These are phyloP conservation scores for Polyommatus icarus DNA, from an alignment of 2,888 invertebrate species.

Conservation along the genomic window DNA sequence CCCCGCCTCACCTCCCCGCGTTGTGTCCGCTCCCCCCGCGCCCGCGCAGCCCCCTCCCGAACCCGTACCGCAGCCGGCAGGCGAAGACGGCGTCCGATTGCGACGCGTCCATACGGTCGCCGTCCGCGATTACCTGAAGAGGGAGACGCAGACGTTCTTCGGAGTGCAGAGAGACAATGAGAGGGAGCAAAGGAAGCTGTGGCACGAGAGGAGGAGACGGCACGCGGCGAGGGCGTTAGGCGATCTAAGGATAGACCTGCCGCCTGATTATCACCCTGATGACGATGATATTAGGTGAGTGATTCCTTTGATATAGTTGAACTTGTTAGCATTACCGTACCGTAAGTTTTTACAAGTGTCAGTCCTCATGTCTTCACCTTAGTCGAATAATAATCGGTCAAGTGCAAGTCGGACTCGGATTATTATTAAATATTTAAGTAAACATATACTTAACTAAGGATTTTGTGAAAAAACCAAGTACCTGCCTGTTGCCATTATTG, in stretches of 20 bases:
- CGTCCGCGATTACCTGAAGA: constrained; percentile 85
- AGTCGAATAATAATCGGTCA: no score
- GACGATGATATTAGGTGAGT: constrained; percentile 78
- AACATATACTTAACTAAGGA: no score
- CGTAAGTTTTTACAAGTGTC: no score
- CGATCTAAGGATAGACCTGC: constrained; percentile 80
- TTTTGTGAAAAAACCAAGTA: no score
- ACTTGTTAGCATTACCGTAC: no score
- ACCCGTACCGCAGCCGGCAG: constrained; percentile 62
- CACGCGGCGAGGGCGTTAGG: constrained; percentile 87
- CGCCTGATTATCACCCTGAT: constrained; percentile 82
- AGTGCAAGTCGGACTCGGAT: no score
- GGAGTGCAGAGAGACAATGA: constrained; percentile 90
- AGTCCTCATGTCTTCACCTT: no score
- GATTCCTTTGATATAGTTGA: constrained; percentile 25
- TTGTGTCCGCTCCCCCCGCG: constrained; percentile 60
- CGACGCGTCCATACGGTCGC: constrained; percentile 68
- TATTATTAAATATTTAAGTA: no score
- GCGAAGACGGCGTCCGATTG: constrained; percentile 73
- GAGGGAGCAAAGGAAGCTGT: constrained; percentile 85
- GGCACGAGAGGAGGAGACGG: constrained; percentile 89
- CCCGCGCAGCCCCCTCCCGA: constrained; percentile 54
- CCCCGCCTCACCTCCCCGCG: constrained; percentile 72
- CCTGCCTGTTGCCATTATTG: no score
- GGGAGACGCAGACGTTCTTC: constrained; percentile 91